A percentile compares a stretch with the other conserved stretches of the same genome.
Conservation (phyloP, 1,140 invertebrate genomes). For the Drosophila bocqueti region DNA sequence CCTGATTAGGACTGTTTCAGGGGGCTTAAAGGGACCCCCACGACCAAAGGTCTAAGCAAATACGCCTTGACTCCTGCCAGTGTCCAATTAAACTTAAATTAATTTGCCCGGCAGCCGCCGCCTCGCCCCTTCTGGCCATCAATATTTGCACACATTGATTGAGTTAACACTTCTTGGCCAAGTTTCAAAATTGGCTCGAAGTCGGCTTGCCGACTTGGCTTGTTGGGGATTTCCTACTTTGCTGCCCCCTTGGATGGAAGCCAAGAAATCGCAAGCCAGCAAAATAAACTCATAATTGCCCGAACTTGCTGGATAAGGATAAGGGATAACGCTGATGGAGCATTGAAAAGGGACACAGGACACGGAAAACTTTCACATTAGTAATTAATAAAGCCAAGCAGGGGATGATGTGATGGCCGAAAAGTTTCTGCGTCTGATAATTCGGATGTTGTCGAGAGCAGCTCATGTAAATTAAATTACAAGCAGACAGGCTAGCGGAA, state of each 20-base stretch:
- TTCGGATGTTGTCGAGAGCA: conserved; percentile 50
- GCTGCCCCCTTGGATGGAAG: conserved; percentile 18
- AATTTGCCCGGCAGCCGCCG: conserved; percentile 52
- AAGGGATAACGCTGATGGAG: conserved; percentile 26
- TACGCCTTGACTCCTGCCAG: conserved; percentile 20
- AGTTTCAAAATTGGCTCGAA: conserved; percentile 62
- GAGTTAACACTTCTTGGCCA: conserved; percentile 75
- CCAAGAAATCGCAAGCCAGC: conserved; percentile 46
- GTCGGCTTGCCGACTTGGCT: conserved; percentile 17
- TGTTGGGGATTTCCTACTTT: conserved; percentile 12
- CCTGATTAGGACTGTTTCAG: conserved; percentile 38
- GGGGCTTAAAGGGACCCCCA: conserved; percentile 10
- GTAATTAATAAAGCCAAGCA: conserved; percentile 65
- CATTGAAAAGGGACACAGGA: conserved; percentile 49
- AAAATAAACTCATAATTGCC: conserved; percentile 65
- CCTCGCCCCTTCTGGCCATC: conserved; percentile 5
- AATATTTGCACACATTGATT: conserved; percentile 69
- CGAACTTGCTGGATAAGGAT: conserved; percentile 16
- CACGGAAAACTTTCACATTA: conserved; percentile 74
- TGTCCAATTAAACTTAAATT: conserved; percentile 78
- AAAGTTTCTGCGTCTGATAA: conserved; percentile 64
- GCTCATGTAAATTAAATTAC: conserved; percentile 78
- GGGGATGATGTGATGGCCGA: conserved; percentile 47
- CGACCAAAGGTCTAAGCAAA: conserved; percentile 55
- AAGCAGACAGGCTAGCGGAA: conserved; percentile 20